Base-by-base conservation (phyloP, 1,140 invertebrate species). In the Ips nitidus region DNA sequence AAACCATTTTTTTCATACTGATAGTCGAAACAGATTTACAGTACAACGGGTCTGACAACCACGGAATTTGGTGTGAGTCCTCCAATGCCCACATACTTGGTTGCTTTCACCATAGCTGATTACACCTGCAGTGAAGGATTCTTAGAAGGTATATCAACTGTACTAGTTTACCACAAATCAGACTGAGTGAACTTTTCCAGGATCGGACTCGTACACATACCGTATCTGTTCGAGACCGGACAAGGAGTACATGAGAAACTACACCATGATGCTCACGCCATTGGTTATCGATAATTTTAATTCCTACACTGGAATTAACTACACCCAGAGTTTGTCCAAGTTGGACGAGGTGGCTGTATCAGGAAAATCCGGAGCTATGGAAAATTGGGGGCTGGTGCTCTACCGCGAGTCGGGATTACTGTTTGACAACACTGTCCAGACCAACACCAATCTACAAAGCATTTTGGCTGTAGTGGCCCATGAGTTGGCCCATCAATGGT, bases 291-390 rank as follows among this genome's bases (percentile, higher is more conserved):
- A 39, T 6, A n/a, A 52, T 5, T 37, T 64, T 40, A 52, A 53
- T 39, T 7, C 8, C 2, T 39, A 52, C 36, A 64, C 58, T 50
- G 50, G 5, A 52, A 38, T 52, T 6, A 1, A 3, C 50, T 88
- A 85, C 77, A 43, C 58, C 2, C 40, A 64, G 6, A 52, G 2
- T 39, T 38, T 64, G 22, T 64, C 40, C 7, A 66, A 66, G 6
- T 22, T 62, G 47, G 43, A 62, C 38, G 42, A 62, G 38, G 38
- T 50, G 42, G 94, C 93, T 7, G 93, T 97, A 71, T 95, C 95
- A 3, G 95, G 98, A 81, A 89, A 91, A 1, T 93, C 94, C 1
- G 95, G 94, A 4, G 95, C 94, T 1, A 98, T 97, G 89, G 95
- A 97, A 81, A 94, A 97, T 82, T 98, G 94, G 92, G 92, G 92